Conservation (phyloP, 2,888 invertebrate genomes). For the Masnerella sp. region DNA sequence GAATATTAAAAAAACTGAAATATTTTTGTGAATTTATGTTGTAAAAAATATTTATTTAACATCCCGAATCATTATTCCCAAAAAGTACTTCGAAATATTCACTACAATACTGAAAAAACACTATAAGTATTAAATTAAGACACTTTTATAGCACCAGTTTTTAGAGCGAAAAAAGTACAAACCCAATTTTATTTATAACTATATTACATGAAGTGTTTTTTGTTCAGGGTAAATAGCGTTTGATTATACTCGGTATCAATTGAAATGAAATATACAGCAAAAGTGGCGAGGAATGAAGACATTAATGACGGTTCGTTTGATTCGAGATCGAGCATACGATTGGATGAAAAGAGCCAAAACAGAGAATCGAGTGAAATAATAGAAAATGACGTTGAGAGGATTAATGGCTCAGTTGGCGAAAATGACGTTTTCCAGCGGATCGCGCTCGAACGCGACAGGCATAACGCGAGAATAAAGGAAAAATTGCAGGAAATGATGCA, state of each 20-base stretch:
- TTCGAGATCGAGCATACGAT: background rate
- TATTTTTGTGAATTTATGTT: too few relatives aligned
- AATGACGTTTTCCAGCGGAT: conserved; percentile 3
- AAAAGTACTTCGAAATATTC: too few relatives aligned
- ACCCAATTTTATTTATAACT: too few relatives aligned
- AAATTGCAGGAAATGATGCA: background rate
- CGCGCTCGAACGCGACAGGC: background rate
- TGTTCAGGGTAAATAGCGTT: conserved; percentile 2
- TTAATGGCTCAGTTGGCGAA: background rate
- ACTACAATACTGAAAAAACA: too few relatives aligned
- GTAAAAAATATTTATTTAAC: too few relatives aligned
- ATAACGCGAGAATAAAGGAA: conserved; percentile 9
- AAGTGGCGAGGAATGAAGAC: background rate
- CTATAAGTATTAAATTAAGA: too few relatives aligned
- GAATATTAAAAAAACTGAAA: too few relatives aligned
- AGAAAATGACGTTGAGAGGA: too few relatives aligned
- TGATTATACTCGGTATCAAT: background rate
- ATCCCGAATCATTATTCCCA: too few relatives aligned
- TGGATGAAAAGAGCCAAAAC: conserved; percentile 9
- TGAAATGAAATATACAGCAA: conserved; percentile 12
- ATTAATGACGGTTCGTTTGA: conserved; percentile 5
- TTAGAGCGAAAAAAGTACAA: too few relatives aligned
- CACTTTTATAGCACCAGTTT: too few relatives aligned
- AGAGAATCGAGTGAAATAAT: background rate
- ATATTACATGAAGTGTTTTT: too few relatives aligned